Conservation (phyloP, 2,113 vertebrate genomes). For the Cervus canadensis region DNA sequence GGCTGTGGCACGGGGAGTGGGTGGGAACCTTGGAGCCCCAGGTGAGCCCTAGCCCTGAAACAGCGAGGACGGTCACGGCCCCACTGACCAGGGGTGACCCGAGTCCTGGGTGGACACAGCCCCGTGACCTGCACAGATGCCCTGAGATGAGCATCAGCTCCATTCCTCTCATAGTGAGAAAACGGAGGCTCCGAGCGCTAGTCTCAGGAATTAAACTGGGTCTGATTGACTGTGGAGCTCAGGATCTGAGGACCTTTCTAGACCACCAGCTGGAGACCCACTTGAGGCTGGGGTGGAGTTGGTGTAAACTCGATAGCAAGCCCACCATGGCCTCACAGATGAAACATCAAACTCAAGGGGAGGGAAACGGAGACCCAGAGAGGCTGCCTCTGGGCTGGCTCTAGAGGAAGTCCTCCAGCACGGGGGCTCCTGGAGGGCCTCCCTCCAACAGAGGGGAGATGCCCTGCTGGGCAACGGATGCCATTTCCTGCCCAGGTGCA, state of each 20-base stretch:
- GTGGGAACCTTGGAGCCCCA: neutral
- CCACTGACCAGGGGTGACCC: neutral
- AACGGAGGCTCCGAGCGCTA: neutral
- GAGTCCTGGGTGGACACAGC: neutral
- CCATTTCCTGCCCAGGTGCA: neutral
- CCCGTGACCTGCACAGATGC: neutral
- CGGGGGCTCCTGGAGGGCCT: neutral
- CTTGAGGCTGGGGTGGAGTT: neutral
- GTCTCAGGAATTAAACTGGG: neutral
- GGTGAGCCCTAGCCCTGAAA: neutral
- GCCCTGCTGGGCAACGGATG: fast-evolving
- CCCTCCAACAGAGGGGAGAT: neutral
- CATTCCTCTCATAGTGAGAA: neutral
- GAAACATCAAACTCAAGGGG: neutral
- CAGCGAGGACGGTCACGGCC: fast-evolving
- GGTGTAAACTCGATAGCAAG: neutral
- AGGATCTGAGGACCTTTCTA: neutral
- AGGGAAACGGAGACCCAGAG: neutral
- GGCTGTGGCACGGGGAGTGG: neutral
- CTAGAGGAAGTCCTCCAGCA: neutral
- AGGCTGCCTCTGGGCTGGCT: neutral
- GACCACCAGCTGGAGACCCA: neutral
- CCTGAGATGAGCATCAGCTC: fast-evolving
- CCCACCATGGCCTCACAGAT: no score
- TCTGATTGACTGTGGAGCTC: neutral